Percentiles rank a stretch among this genome's conserved stretches.
Conservation (phyloP, 2,888 invertebrate species). For the Cabera pusaria region DNA sequence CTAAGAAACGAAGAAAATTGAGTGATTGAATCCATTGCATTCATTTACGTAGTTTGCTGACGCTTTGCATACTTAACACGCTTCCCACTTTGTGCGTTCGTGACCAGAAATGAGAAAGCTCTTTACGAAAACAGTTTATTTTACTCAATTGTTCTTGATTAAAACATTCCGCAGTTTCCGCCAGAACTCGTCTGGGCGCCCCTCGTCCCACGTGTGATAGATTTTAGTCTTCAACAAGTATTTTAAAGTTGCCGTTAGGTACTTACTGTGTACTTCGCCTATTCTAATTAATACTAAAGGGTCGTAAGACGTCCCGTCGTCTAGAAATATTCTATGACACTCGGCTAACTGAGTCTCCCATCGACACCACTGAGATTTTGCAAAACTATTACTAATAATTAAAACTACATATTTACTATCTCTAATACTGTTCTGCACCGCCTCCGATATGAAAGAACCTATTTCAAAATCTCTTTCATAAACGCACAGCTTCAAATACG, state of each 20-base stretch:
- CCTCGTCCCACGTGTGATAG: slow-evolving; percentile 85
- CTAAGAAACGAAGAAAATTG: slow-evolving; percentile 26
- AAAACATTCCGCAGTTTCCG: slow-evolving; percentile 63
- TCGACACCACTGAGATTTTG: slow-evolving; percentile 88
- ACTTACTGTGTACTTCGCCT: slow-evolving; percentile 80
- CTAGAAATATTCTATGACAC: slow-evolving; percentile 84
- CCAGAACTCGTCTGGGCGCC: slow-evolving; percentile 68
- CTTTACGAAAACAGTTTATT: slow-evolving; percentile 21
- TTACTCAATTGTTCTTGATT: slow-evolving; percentile 35
- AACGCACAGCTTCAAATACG: slow-evolving; percentile 85
- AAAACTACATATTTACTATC: slow-evolving; percentile 86
- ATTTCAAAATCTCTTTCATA: slow-evolving; percentile 88
- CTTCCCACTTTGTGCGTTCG: slow-evolving; percentile 16
- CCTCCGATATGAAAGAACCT: slow-evolving; percentile 85
- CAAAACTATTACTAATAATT: slow-evolving; percentile 86
- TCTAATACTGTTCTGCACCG: slow-evolving; percentile 85
- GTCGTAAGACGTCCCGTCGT: slow-evolving; percentile 81
- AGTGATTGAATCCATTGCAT: slow-evolving; percentile 27
- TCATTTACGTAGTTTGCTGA: slow-evolving; percentile 22
- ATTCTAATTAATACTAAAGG: slow-evolving; percentile 85
- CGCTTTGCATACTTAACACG: slow-evolving; percentile 24
- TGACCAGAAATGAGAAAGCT: slow-evolving; percentile 28
- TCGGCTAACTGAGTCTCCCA: slow-evolving; percentile 88
- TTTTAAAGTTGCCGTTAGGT: slow-evolving; percentile 83
- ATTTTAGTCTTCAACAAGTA: slow-evolving; percentile 86